Percentiles rank a stretch among this genome's conserved stretches.
phyloP scores from a whole-genome alignment of 2,797 vertebrate genomes.

The Hapalemur alaotrensis region DNA sequence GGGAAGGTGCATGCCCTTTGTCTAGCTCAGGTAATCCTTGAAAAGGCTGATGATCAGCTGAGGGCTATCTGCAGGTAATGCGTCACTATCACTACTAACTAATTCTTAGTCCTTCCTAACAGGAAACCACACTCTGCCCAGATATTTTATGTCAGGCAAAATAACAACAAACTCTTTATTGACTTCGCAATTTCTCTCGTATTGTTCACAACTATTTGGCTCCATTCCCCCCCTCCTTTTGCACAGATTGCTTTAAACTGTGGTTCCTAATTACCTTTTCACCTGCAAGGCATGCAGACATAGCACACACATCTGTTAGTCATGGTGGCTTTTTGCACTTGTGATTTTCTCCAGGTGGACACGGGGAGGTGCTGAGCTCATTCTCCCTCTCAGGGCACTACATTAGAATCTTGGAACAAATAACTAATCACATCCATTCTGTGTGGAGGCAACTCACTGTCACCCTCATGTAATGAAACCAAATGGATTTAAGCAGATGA shows the following conservation, averaged over 20 bases:
- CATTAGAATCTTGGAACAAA: background rate
- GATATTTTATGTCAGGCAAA: background rate
- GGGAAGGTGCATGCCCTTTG: background rate
- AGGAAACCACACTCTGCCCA: background rate
- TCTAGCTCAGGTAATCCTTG: background rate
- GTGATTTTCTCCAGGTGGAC: background rate
- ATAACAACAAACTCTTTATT: background rate
- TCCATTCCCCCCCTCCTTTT: background rate
- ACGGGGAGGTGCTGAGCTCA: background rate
- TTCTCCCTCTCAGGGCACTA: background rate
- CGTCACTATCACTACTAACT: background rate
- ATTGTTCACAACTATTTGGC: background rate
- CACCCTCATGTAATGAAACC: background rate
- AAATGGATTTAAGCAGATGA: background rate
- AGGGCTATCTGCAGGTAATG: background rate
- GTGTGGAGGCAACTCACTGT: background rate
- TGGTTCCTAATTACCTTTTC: background rate
- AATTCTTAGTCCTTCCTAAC: background rate
- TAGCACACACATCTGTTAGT: background rate
- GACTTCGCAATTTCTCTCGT: background rate
- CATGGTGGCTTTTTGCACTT: background rate
- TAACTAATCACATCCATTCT: background rate
- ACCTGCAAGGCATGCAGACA: background rate
- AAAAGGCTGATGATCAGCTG: background rate
- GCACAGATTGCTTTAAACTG: background rate